These are phyloP conservation scores for Formica aserva DNA, from an alignment of 2,888 invertebrate genomes.

Conservation along the genomic window DNA sequence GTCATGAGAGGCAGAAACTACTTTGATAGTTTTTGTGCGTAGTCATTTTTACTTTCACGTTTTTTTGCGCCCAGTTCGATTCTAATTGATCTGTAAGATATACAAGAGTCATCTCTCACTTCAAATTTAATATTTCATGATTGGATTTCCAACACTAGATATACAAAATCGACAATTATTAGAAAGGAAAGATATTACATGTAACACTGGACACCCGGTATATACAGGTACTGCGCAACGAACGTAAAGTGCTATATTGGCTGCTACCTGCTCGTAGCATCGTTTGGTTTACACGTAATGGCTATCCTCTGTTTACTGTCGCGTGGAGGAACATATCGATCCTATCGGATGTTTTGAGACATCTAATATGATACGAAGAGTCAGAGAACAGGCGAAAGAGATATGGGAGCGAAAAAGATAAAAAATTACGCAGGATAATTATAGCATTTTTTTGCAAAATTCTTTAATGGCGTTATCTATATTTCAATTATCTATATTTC, in stretches of 20 bases:
- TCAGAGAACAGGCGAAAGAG: neutral
- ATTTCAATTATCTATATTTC: neutral
- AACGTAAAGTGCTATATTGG: slow-evolving; percentile 17
- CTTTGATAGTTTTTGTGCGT: neutral
- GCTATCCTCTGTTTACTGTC: slow-evolving; percentile 43
- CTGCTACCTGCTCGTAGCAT: neutral
- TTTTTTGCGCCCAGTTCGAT: neutral
- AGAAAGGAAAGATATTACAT: neutral
- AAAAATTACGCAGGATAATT: neutral
- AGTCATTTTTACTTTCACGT: neutral
- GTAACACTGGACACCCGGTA: neutral
- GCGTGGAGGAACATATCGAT: slow-evolving; percentile 27
- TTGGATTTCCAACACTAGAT: neutral
- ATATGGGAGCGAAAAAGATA: neutral
- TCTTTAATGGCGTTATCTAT: neutral
- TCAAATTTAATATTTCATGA: neutral
- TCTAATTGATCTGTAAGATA: neutral
- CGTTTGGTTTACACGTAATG: slow-evolving; percentile 26
- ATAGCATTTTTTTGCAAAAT: neutral
- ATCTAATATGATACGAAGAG: slow-evolving; percentile 15
- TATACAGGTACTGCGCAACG: slow-evolving; percentile 3
- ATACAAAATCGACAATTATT: neutral
- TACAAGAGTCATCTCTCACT: neutral
- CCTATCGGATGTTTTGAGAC: slow-evolving; percentile 29
- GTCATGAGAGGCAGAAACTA: neutral